phyloP scores from a whole-genome alignment of 2,888 invertebrate species.

The Fragum whitleyi region DNA sequence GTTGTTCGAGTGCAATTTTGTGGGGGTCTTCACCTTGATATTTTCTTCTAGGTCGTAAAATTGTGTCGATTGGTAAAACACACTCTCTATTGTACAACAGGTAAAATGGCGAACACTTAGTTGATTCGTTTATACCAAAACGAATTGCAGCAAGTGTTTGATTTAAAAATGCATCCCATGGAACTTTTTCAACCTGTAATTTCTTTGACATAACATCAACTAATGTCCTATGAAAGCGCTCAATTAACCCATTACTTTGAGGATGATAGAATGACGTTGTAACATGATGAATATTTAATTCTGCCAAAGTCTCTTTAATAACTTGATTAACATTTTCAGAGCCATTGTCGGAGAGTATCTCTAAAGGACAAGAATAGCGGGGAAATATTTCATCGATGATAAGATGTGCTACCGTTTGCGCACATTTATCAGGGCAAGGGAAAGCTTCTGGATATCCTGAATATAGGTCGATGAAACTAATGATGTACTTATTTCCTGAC shows the following conservation, averaged over 20 bases:
- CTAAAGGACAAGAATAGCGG: constrained; percentile 36
- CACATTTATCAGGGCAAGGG: constrained; percentile 35
- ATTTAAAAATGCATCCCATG: constrained; percentile 56
- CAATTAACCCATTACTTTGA: constrained; percentile 26
- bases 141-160: constrained; percentile 50
- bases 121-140: constrained; percentile 44
- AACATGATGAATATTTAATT: constrained; percentile 40
- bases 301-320: constrained; percentile 36
- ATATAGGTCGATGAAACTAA: constrained; percentile 29
- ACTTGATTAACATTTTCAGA: constrained; percentile 27
- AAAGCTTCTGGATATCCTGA: constrained; percentile 39
- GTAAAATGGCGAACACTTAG: constrained; percentile 51
- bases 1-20: constrained; percentile 52
- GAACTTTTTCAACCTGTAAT: constrained; percentile 25
- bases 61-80: constrained; percentile 52
- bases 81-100: constrained; percentile 50
- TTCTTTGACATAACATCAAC: constrained; percentile 39
- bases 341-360: constrained; percentile 42
- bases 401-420: constrained; percentile 39
- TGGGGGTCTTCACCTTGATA: constrained; percentile 51
- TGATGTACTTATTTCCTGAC: not conserved
- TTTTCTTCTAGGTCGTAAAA: constrained; percentile 46
- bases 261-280: constrained; percentile 30
- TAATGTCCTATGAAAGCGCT: constrained; percentile 41
- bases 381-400: constrained; percentile 38